Percentiles rank a stretch among this genome's conserved stretches.
Conservation (phyloP, 1,140 invertebrate genomes). For the Musca vetustissima region DNA sequence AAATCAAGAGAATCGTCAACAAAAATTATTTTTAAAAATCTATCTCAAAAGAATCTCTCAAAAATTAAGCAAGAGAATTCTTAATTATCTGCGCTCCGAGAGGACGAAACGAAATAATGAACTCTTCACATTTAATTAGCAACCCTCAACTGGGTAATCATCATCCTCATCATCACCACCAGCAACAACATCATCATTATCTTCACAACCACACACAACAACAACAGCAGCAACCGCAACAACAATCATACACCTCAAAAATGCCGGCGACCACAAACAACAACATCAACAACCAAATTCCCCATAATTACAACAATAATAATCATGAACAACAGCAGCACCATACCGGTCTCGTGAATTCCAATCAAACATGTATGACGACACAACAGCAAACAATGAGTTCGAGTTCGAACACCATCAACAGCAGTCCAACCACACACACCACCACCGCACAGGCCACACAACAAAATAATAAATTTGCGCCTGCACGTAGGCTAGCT, state of each 20-base stretch:
- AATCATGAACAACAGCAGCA: constrained; percentile 9
- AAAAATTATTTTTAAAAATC: not conserved
- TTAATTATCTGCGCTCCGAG: not conserved
- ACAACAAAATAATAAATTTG: constrained; percentile 40
- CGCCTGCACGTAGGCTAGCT: constrained; percentile 54
- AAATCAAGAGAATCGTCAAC: not conserved
- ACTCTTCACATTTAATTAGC: constrained; percentile 41
- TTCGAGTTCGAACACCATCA: not conserved
- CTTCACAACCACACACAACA: constrained; percentile 29
- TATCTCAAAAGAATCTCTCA: constrained; percentile 2
- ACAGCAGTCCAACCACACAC: not conserved
- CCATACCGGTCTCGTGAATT: not conserved
- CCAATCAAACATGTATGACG: not conserved
- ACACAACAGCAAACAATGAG: not conserved
- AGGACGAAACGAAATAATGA: constrained; percentile 36
- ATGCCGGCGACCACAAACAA: not conserved
- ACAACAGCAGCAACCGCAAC: constrained; percentile 9
- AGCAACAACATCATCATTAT: not conserved
- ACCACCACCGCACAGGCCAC: not conserved
- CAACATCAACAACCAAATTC: constrained; percentile 13
- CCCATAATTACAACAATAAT: constrained; percentile 1
- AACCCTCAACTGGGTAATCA: constrained; percentile 34
- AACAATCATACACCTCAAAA: constrained; percentile 12
- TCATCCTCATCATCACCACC: constrained; percentile 29
- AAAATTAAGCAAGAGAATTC: not conserved